Percentiles rank a stretch among this genome's conserved stretches.
Conservation (phyloP, 2,888 invertebrate genomes). For the Frankliniella fusca region DNA sequence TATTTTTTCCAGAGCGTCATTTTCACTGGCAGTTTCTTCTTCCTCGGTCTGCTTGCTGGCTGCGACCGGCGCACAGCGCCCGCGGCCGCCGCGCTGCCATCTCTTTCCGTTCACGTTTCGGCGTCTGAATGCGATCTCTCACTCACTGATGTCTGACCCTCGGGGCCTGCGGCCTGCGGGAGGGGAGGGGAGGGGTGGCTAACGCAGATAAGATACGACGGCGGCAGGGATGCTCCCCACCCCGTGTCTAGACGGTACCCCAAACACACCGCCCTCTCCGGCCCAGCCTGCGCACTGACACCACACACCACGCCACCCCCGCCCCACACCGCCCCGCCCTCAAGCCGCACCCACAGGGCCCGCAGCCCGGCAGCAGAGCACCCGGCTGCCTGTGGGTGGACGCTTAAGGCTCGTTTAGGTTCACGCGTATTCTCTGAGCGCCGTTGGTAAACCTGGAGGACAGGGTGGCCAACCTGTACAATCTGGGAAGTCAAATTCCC, state of each 20-base stretch:
- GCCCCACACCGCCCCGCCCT: neutral
- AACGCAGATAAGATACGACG: neutral
- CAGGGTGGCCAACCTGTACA: too few relatives aligned
- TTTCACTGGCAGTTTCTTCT: too few relatives aligned
- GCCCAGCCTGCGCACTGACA: too few relatives aligned
- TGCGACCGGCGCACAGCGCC: neutral
- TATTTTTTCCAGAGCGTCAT: too few relatives aligned
- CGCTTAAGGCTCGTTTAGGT: too few relatives aligned
- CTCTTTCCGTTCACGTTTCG: neutral
- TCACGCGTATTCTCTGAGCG: too few relatives aligned
- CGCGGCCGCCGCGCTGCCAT: neutral
- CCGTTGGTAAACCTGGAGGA: too few relatives aligned
- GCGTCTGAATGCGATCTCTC: neutral
- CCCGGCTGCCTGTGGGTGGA: too few relatives aligned
- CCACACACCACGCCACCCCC: neutral
- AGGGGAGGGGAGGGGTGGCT: neutral
- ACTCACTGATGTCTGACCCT: neutral
- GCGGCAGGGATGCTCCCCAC: neutral
- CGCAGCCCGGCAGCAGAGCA: too few relatives aligned
- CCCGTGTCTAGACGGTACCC: neutral
- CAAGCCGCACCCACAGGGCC: too few relatives aligned
- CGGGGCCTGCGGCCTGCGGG: neutral
- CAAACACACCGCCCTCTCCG: too few relatives aligned
- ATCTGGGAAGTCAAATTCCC: too few relatives aligned
- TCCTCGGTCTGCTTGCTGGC: neutral